Evolutionary conservation across 2,888 invertebrate genomes (phyloP), one percentile per base, ranked within the genome.

Genomic region (Euzetes globulus): DNA sequence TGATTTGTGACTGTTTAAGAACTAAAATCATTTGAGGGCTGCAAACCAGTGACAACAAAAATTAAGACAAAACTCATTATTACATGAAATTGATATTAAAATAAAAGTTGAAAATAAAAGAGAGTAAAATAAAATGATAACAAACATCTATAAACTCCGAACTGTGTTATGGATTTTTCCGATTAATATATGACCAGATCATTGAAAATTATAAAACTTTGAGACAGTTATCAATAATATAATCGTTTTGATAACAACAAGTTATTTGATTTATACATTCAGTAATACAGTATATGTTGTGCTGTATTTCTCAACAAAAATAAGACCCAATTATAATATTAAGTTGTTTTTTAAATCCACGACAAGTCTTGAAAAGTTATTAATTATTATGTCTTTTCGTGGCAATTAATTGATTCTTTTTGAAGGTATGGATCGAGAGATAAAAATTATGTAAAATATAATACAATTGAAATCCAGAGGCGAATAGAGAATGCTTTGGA

Each of bases 121-220:
- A n/a, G 15, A n/a, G n/a, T n/a, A n/a, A 50, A n/a, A 50, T n/a
- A n/a, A 50, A 15, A 50, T 7, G 3, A 15, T 13, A 50, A n/a
- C 15, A n/a, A 50, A 15, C 13, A n/a, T n/a, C 13, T n/a, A 15
- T 50, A 50, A 50, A 52, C 55, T 25, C 22, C 11, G 22, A 25
- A 25, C 5, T 19, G 13, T 55, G 25, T 25, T 55, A 25, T 27
- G 19, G 58, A 63, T 3, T 29, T n/a, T n/a, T 17, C 11, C 5
- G 29, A 58, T 58, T 27, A 68, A 68, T 45, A 68, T 5, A 68
- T 68, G 68, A 68, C 68, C 68, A 68, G 68, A 68, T 68, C 68
- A 9, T 68, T 19, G 15, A 68, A 41, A 37, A 13, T 11, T 29
- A 33, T 29, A 4, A 63, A 37, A 65, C 6, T 68, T 68, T 45